Evolutionary conservation across 92 coral and sea anemone species (phyloP), one percentile per base, ranked within the genome.

Genomic region (Virgularia gustaviana): DNA sequence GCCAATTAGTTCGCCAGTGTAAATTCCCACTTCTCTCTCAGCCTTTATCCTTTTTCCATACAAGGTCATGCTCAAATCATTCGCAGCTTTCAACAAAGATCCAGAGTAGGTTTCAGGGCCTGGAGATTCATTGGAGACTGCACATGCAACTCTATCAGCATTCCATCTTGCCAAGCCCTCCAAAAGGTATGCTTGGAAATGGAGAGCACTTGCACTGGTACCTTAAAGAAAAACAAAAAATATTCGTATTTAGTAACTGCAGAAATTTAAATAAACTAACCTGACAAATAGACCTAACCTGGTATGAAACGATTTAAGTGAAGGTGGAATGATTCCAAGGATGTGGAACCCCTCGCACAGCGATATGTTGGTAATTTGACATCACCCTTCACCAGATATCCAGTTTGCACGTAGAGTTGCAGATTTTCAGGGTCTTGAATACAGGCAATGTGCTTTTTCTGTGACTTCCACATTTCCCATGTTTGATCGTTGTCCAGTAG

Each of bases 181-280:
- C 34, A 83, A 47, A 60, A 87, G 68, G 45, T 84, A 88, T 0
- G 88, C 94, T 65, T 88, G 94, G 55, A 88, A 84, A 30, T 88
- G 94, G 41, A 77, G 18, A 32, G 60, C 83, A 62, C 79, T 86
- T 9, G 86, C 88, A 49, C 79, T 72, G 5, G 85, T 79, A 11
- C 91, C 85, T 79, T 16, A 58, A 70, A 39, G 6, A 47, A 52
- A 52, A 52, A 22, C 55, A 43, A 49, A 19, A 22, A 34, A 62
- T 4, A 24, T 42, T 16, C 12, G 9, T 13, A 52, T 13, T 49
- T 27, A 51, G 39, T 67, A 9, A 47, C 6, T 49, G 42, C 9
- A 19, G 35, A 47, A 47, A 6, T 39, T 43, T 44, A 43, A 3
- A 28, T 6, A 43, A 4, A 32, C 13, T 5, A 20, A 2, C 18